phyloP scores from a whole-genome alignment of 2,888 invertebrate genomes.

The Agrochola litura region DNA sequence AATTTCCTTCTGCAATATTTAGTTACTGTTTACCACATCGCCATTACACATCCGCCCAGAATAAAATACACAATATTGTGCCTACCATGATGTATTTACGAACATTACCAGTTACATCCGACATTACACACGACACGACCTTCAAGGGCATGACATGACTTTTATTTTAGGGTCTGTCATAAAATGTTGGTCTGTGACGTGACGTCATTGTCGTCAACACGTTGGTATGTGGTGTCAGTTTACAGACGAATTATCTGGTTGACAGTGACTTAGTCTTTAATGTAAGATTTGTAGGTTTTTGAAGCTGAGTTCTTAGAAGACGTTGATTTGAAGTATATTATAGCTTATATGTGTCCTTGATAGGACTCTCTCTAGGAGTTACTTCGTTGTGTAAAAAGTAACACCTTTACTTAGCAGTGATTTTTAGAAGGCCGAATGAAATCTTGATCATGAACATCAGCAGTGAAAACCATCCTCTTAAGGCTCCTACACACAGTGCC shows the following conservation, averaged over 20 bases:
- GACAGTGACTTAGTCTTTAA: background rate
- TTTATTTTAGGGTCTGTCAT: conserved; percentile 65
- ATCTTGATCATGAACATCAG: background rate
- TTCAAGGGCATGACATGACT: conserved; percentile 57
- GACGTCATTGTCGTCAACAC: conserved; percentile 47
- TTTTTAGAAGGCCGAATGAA: no score
- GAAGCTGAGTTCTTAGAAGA: conserved; percentile 14
- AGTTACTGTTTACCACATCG: conserved; percentile 13
- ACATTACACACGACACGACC: conserved; percentile 44
- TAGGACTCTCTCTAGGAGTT: background rate
- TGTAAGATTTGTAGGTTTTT: conserved; percentile 8
- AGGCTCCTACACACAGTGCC: no score
- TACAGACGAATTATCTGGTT: conserved; percentile 28
- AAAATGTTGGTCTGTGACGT: conserved; percentile 29
- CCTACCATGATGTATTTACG: conserved; percentile 39
- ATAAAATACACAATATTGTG: conserved; percentile 33
- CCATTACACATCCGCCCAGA: conserved; percentile 29
- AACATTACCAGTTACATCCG: conserved; percentile 47
- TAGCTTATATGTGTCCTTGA: background rate
- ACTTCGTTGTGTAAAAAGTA: no score
- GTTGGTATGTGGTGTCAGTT: conserved; percentile 51
- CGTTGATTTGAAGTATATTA: background rate
- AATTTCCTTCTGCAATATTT: conserved; percentile 35
- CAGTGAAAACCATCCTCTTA: background rate
- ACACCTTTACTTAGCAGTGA: no score